Evolutionary conservation across 2,888 invertebrate genomes (phyloP).

Genomic region (Flabesymbios commensalis): DNA sequence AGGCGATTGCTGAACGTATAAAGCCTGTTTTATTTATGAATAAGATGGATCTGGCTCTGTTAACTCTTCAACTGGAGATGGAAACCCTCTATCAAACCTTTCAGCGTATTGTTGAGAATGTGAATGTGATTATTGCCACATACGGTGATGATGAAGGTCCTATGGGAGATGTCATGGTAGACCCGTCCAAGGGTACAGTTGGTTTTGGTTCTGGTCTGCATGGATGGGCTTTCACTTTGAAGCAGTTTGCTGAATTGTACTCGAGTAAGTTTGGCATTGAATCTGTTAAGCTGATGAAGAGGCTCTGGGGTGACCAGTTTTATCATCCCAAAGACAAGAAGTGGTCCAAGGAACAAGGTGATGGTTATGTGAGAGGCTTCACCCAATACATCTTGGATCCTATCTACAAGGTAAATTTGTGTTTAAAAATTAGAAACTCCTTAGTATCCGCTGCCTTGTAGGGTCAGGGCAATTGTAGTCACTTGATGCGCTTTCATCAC

Average conservation of each 20-base stretch:
- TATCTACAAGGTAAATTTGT: conserved; percentile 83
- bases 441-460: too few species aligned
- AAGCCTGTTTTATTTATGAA: conserved; percentile 99
- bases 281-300: conserved; percentile 93
- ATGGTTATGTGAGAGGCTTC: conserved; percentile 78
- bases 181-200: conserved; percentile 97
- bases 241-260: conserved; percentile 99
- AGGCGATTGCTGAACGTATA: conserved; percentile 99
- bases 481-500: too few species aligned
- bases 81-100: conserved; percentile 99
- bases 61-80: conserved; percentile 93
- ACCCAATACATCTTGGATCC: conserved; percentile 98
- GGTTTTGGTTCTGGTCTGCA: conserved; percentile 99
- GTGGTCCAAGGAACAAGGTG: conserved; percentile 72
- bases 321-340: conserved; percentile 94
- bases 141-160: conserved; percentile 92
- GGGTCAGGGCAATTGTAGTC: too few species aligned
- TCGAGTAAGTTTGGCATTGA: conserved; percentile 94
- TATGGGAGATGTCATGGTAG: conserved; percentile 98
- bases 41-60: conserved; percentile 99
- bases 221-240: conserved; percentile 99
- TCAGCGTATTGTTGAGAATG: conserved; percentile 99
- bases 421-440: too few species aligned
- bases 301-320: conserved; percentile 97
- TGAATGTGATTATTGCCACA: conserved; percentile 99